phyloP scores from a whole-genome alignment of 2,888 invertebrate genomes.

The Nowickia ferox region DNA sequence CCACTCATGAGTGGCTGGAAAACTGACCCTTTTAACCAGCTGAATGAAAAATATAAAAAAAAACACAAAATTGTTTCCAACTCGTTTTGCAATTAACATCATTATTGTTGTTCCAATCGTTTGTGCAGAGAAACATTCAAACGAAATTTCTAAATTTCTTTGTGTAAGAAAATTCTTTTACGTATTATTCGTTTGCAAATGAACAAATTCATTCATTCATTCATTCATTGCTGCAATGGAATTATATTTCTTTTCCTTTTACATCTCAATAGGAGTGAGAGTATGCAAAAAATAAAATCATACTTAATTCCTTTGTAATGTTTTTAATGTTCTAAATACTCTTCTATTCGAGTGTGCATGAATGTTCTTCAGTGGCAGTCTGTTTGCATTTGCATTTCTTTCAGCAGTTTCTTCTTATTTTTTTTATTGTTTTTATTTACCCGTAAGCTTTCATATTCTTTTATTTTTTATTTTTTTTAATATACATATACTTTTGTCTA shows the following conservation, averaged over 20 bases:
- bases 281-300: constrained; percentile 15
- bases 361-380: constrained; percentile 47
- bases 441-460: constrained; percentile 28
- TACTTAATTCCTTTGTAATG: constrained; percentile 65
- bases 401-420: constrained; percentile 30
- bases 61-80: too few relatives aligned
- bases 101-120: constrained; percentile 50
- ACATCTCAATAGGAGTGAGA: constrained; percentile 30
- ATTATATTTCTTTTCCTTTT: constrained; percentile 60
- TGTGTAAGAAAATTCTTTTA: constrained; percentile 60
- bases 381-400: constrained; percentile 53
- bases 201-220: constrained; percentile 57
- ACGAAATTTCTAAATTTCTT: constrained; percentile 56
- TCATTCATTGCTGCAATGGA: constrained; percentile 64
- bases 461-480: constrained; percentile 17
- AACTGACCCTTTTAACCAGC: constrained; percentile 48
- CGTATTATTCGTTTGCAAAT: constrained; percentile 59
- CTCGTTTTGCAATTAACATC: constrained; percentile 65
- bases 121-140: constrained; percentile 10
- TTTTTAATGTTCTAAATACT: constrained; percentile 63
- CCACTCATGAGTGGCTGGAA: background rate
- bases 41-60: constrained; percentile 28
- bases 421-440: constrained; percentile 44
- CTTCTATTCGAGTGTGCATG: constrained; percentile 37
- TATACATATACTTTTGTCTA: background rate